These are phyloP conservation scores for Eristalis pertinax DNA, from an alignment of 2,888 invertebrate genomes.

Conservation along the genomic window DNA sequence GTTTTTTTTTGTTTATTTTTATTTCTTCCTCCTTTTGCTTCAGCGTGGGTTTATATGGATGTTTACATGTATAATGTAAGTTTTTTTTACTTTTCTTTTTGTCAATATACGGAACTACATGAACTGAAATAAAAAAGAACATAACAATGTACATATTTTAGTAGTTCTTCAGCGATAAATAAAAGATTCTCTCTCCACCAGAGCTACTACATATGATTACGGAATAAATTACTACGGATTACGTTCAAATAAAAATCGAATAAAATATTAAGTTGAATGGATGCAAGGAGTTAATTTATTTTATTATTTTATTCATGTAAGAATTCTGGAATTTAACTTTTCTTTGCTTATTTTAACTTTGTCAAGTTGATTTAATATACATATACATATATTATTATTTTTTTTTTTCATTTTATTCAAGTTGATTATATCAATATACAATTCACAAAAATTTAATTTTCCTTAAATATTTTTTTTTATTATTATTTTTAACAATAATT, in stretches of 20 bases:
- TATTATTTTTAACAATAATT: constrained; percentile 65
- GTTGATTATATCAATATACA: constrained; percentile 67
- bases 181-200: background rate
- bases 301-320: constrained; percentile 40
- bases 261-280: background rate
- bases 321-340: constrained; percentile 65
- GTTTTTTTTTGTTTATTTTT: constrained; percentile 22
- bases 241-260: background rate
- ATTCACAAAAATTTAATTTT: constrained; percentile 45
- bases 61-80: constrained; percentile 68
- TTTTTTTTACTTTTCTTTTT: constrained; percentile 19
- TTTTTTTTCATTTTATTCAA: constrained; percentile 38
- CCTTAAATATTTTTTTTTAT: constrained; percentile 14
- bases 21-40: background rate
- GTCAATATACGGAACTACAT: background rate
- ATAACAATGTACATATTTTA: background rate
- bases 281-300: constrained; percentile 14
- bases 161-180: background rate
- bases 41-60: constrained; percentile 61
- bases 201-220: background rate
- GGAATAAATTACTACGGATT: background rate
- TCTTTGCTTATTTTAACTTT: constrained; percentile 33
- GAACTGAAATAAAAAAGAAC: background rate
- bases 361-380: constrained; percentile 40
- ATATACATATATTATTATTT: constrained; percentile 15